phyloP scores from a whole-genome alignment of 2,113 vertebrate genomes.

The Microtus ochrogaster region DNA sequence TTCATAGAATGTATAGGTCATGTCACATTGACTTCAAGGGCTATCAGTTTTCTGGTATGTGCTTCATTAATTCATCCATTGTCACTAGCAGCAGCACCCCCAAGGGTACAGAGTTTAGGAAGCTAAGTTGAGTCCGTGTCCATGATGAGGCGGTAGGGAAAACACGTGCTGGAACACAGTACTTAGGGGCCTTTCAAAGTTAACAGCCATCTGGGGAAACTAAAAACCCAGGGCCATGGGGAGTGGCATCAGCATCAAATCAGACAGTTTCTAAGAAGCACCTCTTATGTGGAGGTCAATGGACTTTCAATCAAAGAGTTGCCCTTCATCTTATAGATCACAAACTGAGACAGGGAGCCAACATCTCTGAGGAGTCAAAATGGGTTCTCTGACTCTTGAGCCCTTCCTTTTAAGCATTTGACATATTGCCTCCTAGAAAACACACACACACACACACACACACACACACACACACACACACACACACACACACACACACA shows the following conservation, averaged over 20 bases:
- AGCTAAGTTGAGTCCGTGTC: not conserved
- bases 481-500: not conserved
- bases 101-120: not conserved
- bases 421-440: not conserved
- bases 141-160: not conserved
- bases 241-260: not conserved
- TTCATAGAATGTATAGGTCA: not conserved
- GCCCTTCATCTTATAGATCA: not conserved
- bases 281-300: not conserved
- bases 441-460: not conserved
- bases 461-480: no score
- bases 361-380: not conserved
- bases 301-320: not conserved
- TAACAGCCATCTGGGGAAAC: not conserved
- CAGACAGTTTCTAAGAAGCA: not conserved
- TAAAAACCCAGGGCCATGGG: not conserved
- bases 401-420: slow-evolving; percentile 5
- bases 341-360: slow-evolving; percentile 8
- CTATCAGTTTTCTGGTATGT: not conserved
- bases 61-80: not conserved
- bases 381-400: not conserved
- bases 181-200: not conserved
- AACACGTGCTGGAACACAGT: not conserved
- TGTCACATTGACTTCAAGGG: not conserved
- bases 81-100: not conserved